A percentile compares a stretch with the other conserved stretches of the same genome.
These are phyloP conservation scores for Caenorhabditis sulstoni DNA, from an alignment of 2,888 invertebrate genomes.

Conservation along the genomic window DNA sequence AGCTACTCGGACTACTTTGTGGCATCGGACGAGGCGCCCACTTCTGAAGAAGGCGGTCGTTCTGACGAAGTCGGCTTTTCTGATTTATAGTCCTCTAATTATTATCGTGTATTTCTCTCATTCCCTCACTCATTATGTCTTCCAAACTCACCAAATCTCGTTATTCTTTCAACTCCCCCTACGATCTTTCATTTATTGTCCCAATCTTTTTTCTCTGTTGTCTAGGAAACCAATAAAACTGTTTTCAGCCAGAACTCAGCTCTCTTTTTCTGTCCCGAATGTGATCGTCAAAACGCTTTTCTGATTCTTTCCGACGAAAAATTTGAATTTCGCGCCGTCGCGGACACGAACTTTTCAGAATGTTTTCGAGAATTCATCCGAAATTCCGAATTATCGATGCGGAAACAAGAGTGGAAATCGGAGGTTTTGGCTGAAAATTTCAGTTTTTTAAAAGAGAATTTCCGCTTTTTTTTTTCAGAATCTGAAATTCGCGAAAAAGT, in stretches of 20 bases:
- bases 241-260: neutral
- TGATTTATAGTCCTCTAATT: neutral
- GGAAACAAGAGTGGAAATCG: neutral
- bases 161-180: too few relatives aligned
- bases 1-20: too few relatives aligned
- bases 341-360: constrained; percentile 1
- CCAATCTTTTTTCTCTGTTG: too few relatives aligned
- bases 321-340: too few relatives aligned
- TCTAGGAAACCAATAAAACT: neutral
- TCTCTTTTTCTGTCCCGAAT: neutral
- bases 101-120: neutral
- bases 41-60: too few relatives aligned
- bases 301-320: neutral
- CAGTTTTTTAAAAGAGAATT: neutral
- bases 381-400: constrained; percentile 25
- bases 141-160: too few relatives aligned
- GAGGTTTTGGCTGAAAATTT: neutral
- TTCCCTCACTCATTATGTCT: too few relatives aligned
- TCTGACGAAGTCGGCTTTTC: too few relatives aligned
- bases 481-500: constrained; percentile 20
- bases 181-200: too few relatives aligned
- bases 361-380: neutral
- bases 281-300: neutral
- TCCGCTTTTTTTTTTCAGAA: neutral
- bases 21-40: too few relatives aligned